Conservation (phyloP, 2,113 vertebrate species). For the Rallus limicola region DNA sequence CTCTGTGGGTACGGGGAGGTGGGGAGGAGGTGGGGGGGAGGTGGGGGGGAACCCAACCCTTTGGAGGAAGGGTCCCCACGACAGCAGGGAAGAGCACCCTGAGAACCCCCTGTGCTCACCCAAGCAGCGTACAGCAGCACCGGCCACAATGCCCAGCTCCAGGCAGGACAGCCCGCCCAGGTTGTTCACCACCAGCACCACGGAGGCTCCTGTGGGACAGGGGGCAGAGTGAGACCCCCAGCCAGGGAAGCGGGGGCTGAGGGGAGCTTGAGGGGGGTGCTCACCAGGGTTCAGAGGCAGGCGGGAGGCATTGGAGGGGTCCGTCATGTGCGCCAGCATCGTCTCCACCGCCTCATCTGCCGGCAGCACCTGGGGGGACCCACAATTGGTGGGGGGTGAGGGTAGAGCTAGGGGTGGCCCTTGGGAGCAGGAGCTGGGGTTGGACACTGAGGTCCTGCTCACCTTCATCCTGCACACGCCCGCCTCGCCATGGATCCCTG, state of each 20-base stretch:
- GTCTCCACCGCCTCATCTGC: slow-evolving; percentile 84
- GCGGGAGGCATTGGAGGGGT: slow-evolving; percentile 79
- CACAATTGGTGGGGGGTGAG: not conserved
- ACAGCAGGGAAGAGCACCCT: not conserved
- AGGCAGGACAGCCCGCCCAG: slow-evolving; percentile 91
- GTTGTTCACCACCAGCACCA: slow-evolving; percentile 93
- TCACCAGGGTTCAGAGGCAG: slow-evolving; percentile 82
- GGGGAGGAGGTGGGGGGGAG: fast-evolving
- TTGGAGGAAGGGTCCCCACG: not conserved
- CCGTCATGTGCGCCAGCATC: slow-evolving; percentile 91
- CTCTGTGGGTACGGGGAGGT: slow-evolving; percentile 71
- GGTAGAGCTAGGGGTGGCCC: fast-evolving
- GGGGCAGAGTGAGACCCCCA: not conserved
- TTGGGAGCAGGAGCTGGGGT: fast-evolving
- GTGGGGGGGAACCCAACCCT: fast-evolving
- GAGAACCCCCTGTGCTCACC: slow-evolving; percentile 70
- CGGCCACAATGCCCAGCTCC: slow-evolving; percentile 88
- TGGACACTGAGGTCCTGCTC: not conserved
- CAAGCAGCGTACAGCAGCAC: slow-evolving; percentile 76
- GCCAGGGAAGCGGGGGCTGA: fast-evolving
- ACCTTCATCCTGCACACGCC: slow-evolving; percentile 90
- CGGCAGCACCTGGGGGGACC: slow-evolving; percentile 74
- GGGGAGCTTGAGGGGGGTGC: not conserved
- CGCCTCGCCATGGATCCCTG: slow-evolving; percentile 95
- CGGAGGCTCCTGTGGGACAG: slow-evolving; percentile 75